phyloP scores from a whole-genome alignment of 2,113 vertebrate species.

The Amphiprion percula region DNA sequence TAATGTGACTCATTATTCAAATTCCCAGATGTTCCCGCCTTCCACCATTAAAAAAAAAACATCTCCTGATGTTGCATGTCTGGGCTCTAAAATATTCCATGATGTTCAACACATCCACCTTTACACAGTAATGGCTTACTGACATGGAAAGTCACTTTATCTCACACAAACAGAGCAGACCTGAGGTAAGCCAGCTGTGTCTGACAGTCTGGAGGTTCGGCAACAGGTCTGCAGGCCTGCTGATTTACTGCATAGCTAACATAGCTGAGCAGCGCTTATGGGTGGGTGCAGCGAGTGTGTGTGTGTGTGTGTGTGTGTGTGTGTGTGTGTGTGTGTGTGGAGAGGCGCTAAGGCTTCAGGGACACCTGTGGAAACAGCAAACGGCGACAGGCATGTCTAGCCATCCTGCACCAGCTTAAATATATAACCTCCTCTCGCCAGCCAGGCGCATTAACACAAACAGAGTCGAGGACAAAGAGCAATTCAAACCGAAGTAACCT shows the following conservation, averaged over 20 bases:
- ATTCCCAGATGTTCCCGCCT: conserved; percentile 37
- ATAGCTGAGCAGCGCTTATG: conserved; percentile 50
- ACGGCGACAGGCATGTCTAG: conserved; percentile 9
- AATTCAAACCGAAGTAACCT: conserved; percentile 23
- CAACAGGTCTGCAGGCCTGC: conserved; percentile 61
- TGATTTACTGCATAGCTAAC: conserved; percentile 67
- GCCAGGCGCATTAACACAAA: background rate
- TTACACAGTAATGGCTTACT: conserved; percentile 1
- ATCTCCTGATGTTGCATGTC: background rate
- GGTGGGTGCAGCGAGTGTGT: background rate
- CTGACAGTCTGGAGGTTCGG: conserved; percentile 49
- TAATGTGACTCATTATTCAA: conserved; percentile 23
- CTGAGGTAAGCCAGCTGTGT: conserved; percentile 52
- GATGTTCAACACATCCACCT: conserved; percentile 8
- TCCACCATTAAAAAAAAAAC: background rate
- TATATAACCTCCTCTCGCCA: background rate
- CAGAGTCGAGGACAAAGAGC: conserved; percentile 16
- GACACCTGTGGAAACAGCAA: conserved; percentile 64
- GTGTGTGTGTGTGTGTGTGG: background rate
- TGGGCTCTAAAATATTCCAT: background rate
- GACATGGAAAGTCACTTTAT: conserved; percentile 18
- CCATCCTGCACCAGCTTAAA: background rate
- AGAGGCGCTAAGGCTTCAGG: conserved; percentile 4
- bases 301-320: background rate
- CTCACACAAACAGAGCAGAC: conserved; percentile 27